phyloP scores from a whole-genome alignment of 2,113 vertebrate genomes.

The Condylura cristata region DNA sequence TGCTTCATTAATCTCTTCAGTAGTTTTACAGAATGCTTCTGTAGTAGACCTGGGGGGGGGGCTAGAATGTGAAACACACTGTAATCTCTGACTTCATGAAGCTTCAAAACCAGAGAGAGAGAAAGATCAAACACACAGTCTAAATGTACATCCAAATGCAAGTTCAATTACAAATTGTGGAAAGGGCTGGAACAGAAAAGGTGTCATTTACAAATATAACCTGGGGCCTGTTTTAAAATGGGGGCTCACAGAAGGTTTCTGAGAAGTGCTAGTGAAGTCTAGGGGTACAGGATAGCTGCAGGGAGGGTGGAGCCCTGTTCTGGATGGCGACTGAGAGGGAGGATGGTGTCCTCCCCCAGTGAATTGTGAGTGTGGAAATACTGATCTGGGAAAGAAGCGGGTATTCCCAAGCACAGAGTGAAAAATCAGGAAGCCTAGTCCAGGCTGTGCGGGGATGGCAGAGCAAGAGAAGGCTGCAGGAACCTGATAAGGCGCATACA shows the following conservation, averaged over 20 bases:
- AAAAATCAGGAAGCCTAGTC: not conserved
- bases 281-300: not conserved
- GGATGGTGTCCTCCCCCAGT: not conserved
- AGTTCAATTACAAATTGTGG: not conserved
- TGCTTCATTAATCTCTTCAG: not conserved
- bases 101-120: not conserved
- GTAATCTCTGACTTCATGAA: not conserved
- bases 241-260: not conserved
- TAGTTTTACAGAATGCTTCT: not conserved
- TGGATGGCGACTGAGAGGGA: not conserved
- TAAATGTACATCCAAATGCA: not conserved
- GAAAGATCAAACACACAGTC: not conserved
- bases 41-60: not conserved
- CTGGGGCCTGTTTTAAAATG: not conserved
- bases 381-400: not conserved
- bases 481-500: fast-evolving
- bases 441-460: not conserved
- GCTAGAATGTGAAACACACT: not conserved
- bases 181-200: not conserved
- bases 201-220: not conserved
- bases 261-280: not conserved
- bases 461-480: not conserved
- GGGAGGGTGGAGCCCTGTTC: not conserved
- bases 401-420: not conserved
- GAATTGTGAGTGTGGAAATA: not conserved